phyloP scores from a whole-genome alignment of 2,888 invertebrate genomes.

The Calephelis perditalis region DNA sequence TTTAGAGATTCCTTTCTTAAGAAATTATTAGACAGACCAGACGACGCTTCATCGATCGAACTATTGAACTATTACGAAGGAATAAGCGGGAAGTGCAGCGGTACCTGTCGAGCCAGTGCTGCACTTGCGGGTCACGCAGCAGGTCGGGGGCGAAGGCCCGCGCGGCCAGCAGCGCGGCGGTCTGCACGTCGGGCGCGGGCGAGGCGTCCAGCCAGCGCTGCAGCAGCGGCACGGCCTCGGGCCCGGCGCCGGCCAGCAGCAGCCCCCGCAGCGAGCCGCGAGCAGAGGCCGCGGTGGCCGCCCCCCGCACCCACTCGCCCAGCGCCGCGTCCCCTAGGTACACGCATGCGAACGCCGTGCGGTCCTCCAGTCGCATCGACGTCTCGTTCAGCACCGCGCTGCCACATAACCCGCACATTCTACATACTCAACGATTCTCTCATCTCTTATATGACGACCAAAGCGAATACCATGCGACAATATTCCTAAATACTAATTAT shows the following conservation, averaged over 20 bases:
- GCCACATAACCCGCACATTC: not conserved
- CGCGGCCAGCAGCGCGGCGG: conserved; percentile 89
- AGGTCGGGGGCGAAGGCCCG: conserved; percentile 85
- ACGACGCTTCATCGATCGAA: too few relatives aligned
- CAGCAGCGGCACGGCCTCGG: conserved; percentile 86
- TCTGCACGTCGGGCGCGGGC: conserved; percentile 94
- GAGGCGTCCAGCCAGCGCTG: conserved; percentile 92
- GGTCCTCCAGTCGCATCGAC: conserved; percentile 90
- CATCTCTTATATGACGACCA: conserved; percentile 39
- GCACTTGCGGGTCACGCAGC: conserved; percentile 81
- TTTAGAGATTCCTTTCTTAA: too few relatives aligned
- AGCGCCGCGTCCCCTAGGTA: conserved; percentile 90
- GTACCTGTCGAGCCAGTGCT: conserved; percentile 81
- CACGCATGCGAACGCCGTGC: conserved; percentile 93
- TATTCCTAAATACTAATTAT: too few relatives aligned
- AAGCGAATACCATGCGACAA: too few relatives aligned
- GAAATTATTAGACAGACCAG: too few relatives aligned
- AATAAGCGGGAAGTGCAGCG: conserved; percentile 47
- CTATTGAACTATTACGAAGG: too few relatives aligned
- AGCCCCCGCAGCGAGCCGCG: conserved; percentile 91
- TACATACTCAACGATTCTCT: not conserved
- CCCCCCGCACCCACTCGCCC: conserved; percentile 85
- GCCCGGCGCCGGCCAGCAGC: conserved; percentile 80
- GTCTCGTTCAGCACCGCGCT: conserved; percentile 82
- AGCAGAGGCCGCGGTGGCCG: conserved; percentile 88